Percentiles rank a stretch among this genome's conserved stretches.
These are phyloP conservation scores for Parasteatoda tepidariorum DNA, from an alignment of 1,140 invertebrate species.

Conservation along the genomic window DNA sequence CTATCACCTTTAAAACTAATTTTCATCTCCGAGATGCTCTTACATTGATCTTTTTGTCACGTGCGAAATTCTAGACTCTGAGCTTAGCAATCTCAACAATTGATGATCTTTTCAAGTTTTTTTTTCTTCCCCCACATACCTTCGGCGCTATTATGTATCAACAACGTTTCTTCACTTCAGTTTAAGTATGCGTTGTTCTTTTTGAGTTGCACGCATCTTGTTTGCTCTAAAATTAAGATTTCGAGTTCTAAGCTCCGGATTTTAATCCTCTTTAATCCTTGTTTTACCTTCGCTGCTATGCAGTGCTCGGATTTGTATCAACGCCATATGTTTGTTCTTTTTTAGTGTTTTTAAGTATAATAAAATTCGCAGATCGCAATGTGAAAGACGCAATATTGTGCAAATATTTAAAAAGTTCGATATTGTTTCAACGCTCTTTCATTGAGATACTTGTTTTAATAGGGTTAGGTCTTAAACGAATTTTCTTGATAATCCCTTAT, in stretches of 20 bases:
- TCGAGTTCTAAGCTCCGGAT: neutral
- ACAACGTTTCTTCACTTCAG: neutral
- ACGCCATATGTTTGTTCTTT: neutral
- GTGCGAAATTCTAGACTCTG: neutral
- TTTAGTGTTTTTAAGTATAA: neutral
- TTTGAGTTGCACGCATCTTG: neutral
- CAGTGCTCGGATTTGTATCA: neutral
- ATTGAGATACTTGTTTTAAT: neutral
- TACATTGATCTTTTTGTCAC: conserved; percentile 5
- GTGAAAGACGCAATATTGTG: neutral
- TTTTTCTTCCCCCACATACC: neutral
- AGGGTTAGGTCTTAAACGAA: neutral
- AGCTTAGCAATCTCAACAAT: neutral
- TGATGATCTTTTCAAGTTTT: neutral
- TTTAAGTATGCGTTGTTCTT: neutral
- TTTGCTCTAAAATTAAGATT: conserved; percentile 2
- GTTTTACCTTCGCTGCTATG: neutral
- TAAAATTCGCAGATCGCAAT: neutral
- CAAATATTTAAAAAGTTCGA: conserved; percentile 1
- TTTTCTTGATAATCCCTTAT: neutral
- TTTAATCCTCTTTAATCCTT: conserved; percentile 1
- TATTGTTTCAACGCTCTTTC: neutral
- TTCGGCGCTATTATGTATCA: neutral
- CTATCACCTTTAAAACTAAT: conserved; percentile 9
- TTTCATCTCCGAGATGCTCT: neutral